Evolutionary conservation across 2,113 vertebrate species (phyloP), one percentile per base, ranked within the genome.

Genomic region (Hyla sarda): DNA sequence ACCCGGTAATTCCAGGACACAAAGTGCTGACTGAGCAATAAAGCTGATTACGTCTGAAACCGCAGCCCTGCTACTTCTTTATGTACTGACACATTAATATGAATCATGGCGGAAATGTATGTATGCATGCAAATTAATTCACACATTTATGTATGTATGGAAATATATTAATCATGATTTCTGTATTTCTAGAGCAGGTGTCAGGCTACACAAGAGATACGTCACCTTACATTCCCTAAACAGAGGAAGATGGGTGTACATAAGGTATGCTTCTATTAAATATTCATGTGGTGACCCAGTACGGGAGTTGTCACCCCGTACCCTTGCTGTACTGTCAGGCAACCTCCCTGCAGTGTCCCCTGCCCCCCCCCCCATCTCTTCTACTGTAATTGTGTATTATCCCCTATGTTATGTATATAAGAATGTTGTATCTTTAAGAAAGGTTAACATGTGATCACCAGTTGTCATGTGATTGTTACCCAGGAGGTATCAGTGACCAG

Each of bases 61-160:
- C 52, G 5, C 50, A 17, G 21, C 52, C 60, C 32, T 14, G 52
- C 76, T 41, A 13, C 41, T 34, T 58, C 21, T 79, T 34, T 54
- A 77, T 77, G n/a, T 77, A 32, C 48, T 28, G 3, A 23, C 48
- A 23, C 30, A 54, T 21, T 32, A 54, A 77, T 77, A 77, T 54
- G 41, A 54, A 77, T 77, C 75, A 54, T 45, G 50, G 75, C 32
- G 75, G 48, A 79, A 79, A 58, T 79, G 25, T 79, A 79, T 79
- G 76, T 79, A 79, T 79, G 25, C 32, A 79, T 79, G 76, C 52
- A 58, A 79, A 79, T 79, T 19, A 16, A 79, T 79, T 79, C 76
- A 58, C 32, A n/a, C 76, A 14, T 30, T 58, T 58, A 79, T 79
- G 76, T 79, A 58, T 79, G 30, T 37, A 79, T 79, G 76, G 30